These are phyloP conservation scores for Phyllotis vaccarum DNA, from an alignment of 2,797 vertebrate species.

Conservation along the genomic window DNA sequence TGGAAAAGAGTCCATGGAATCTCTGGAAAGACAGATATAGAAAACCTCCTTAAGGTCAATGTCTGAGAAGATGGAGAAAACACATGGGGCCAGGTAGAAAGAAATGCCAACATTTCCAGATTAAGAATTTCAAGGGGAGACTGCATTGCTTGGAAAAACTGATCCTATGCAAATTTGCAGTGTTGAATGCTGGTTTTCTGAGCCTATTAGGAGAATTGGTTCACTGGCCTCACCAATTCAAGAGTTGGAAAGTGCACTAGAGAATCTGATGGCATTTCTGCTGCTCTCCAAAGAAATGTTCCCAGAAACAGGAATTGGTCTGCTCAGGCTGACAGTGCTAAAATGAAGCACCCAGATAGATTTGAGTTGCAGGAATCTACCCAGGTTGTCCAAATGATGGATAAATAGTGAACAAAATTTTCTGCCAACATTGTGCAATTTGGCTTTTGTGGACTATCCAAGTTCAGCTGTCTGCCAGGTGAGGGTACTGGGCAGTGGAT, in stretches of 20 bases:
- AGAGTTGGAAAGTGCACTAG: conserved; percentile 31
- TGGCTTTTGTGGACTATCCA: conserved; percentile 39
- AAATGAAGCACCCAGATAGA: conserved; percentile 50
- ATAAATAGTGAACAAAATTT: conserved; percentile 14
- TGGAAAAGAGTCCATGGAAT: conserved; percentile 68
- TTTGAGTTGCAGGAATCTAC: conserved; percentile 47
- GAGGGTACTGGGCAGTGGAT: neutral
- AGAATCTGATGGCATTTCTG: conserved; percentile 52
- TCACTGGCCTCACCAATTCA: conserved; percentile 29
- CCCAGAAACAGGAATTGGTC: conserved; percentile 71
- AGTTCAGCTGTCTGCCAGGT: conserved; percentile 34
- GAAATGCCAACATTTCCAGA: conserved; percentile 69
- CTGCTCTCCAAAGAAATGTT: conserved; percentile 66
- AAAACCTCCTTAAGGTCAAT: conserved; percentile 68
- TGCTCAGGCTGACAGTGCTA: conserved; percentile 34
- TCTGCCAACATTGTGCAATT: conserved; percentile 56
- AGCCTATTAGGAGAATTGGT: conserved; percentile 45
- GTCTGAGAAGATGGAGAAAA: conserved; percentile 73
- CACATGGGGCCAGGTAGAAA: conserved; percentile 73
- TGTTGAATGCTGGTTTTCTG: conserved; percentile 54
- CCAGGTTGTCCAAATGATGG: conserved; percentile 51
- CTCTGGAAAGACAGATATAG: conserved; percentile 58
- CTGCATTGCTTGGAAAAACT: conserved; percentile 75
- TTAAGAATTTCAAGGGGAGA: conserved; percentile 68
- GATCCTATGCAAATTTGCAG: conserved; percentile 57